Evolutionary conservation across 1,140 invertebrate genomes (phyloP), one percentile per base, ranked within the genome.

Genomic region (Gonioctena quinquepunctata): DNA sequence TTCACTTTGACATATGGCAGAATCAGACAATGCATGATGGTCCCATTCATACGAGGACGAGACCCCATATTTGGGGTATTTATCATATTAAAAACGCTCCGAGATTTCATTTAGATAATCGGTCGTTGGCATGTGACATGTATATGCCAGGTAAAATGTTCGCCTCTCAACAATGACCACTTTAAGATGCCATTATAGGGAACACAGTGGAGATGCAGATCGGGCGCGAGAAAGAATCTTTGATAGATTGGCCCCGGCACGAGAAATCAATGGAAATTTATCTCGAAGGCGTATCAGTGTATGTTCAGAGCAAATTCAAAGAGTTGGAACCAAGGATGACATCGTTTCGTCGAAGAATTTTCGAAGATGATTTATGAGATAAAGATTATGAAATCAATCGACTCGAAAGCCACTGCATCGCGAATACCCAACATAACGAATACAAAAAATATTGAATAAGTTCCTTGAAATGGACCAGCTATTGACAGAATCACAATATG

Each of bases 1-100:
- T 79, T 79, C 77, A 79, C 76, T 73, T 76, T 80, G 79, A 80
- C 79, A 80, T 76, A 80, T 80, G 76, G 79, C 77, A 78, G 74
- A 74, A 77, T 73, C 74, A 77, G 74, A 79, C 77, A 80, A 64
- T 52, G 19, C 56, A n/a, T 61, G 50, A 63, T 68, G 42, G 52
- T 27, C 28, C 21, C 26, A 61, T 68, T 57, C 61, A 71, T 71
- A 69, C 57, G 56, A 62, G 64, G 70, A 56, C 69, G 66, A 61
- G 19, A 56, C 68, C 66, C 70, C 70, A 71, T 71, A 77, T 76
- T 75, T 77, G 49, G 73, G 76, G 76, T 77, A 79, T 79, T 77
- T 76, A 79, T 79, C 77, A 79, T 79, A 79, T 76, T 75, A 74
- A 74, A 76, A 76, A 76, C 62, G 64, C 68, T 66, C 67, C 68